Base-by-base conservation (phyloP, 2,113 vertebrate species). In the Anarrhichthys ocellatus region DNA sequence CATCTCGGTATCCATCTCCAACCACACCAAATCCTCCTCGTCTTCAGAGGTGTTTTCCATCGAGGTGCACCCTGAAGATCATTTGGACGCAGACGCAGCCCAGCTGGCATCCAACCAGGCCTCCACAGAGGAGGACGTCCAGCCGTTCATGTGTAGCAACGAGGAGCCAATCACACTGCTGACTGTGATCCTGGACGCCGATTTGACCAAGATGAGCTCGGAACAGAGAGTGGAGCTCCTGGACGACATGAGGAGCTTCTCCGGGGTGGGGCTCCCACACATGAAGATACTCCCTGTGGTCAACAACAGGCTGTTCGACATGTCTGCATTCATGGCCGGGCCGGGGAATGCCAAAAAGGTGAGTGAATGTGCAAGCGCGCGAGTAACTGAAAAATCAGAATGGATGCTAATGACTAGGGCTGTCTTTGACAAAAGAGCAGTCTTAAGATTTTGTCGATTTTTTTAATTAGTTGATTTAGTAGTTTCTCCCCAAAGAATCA, bases 241-340 rank as follows among this genome's bases (percentile, higher is more conserved):
- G 84, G 93, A 91, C 17, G 93, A 92, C 75, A 99, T 99, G 98
- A 96, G 89, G 72, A 96, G 94, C 84, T 99, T 99, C 93, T 98
- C 98, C 0, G 96, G 96, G 50, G 96, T 99, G 66, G 97, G 94
- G 44, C 95, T 97, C 34, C 96, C 95, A 87, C 94, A 95, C 81
- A 99, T 99, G 98, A 99, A 97, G 93, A 90, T 99, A 40, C 96
- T 98, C 75, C 97, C 98, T 0, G 98, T 99, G 87, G 97, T 99
- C 86, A 99, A 99, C 94, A 99, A 99, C 89, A 93, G 97, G 87
- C 96, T 99, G 63, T 99, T 99, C 27, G 98, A 99, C 84, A 99
- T 99, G 98, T 98, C 98, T 0, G 98, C 98, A 0, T 99, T 99
- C 86, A 98, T 99, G 98, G 98, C 98, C 0, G 98, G 98, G 29